phyloP scores from a whole-genome alignment of 2,113 vertebrate genomes.

The Lanius collurio region DNA sequence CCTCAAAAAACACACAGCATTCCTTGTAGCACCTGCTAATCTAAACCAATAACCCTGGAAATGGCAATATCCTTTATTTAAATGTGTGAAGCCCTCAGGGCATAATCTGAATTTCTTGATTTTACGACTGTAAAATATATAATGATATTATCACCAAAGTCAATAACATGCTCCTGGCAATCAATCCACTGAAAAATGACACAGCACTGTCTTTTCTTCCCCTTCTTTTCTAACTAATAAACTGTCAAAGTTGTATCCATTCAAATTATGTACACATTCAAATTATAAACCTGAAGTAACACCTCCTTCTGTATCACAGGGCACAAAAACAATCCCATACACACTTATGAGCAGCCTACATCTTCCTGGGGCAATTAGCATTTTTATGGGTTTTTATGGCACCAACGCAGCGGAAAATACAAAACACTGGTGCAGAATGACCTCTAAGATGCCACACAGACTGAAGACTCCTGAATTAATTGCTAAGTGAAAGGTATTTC shows the following conservation, averaged over 20 bases:
- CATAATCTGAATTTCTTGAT: slow-evolving; percentile 26
- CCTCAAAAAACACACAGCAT: background rate
- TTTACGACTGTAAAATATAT: slow-evolving; percentile 56
- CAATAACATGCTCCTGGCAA: slow-evolving; percentile 56
- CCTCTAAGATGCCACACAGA: slow-evolving; percentile 1
- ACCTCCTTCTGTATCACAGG: background rate
- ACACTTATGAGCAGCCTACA: background rate
- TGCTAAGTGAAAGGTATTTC: slow-evolving; percentile 15
- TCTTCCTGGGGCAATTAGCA: slow-evolving; percentile 54
- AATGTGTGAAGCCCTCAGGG: slow-evolving; percentile 16
- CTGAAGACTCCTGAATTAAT: slow-evolving; percentile 15
- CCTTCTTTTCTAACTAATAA: slow-evolving; percentile 20
- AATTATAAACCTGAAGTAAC: slow-evolving; percentile 46
- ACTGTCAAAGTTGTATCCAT: slow-evolving; percentile 30
- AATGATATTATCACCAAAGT: slow-evolving; percentile 59
- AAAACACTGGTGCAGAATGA: background rate
- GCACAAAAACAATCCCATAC: slow-evolving; percentile 11
- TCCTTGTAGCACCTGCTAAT: background rate
- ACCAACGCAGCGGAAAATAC: background rate
- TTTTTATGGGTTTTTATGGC: slow-evolving; percentile 62
- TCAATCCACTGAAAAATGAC: slow-evolving; percentile 8
- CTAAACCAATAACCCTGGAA: slow-evolving; percentile 42
- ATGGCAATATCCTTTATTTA: slow-evolving; percentile 62
- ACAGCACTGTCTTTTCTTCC: background rate
- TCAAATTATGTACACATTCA: background rate